Conservation (phyloP, 2,888 invertebrate genomes). For the Eudemis profundana region DNA sequence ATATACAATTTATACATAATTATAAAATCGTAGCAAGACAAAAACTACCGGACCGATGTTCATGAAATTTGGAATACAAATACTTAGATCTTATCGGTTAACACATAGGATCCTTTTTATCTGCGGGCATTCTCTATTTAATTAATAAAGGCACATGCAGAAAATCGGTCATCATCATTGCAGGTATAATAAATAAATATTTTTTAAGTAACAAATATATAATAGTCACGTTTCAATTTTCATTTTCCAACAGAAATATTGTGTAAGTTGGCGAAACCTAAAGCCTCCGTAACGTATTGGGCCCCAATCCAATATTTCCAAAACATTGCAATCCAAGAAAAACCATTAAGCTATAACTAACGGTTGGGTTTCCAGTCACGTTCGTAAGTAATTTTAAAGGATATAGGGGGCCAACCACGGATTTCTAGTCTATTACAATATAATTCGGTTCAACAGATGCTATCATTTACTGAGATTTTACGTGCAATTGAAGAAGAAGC, state of each 20-base stretch:
- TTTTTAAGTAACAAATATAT: too few relatives aligned
- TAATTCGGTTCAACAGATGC: conserved; percentile 63
- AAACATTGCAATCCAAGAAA: conserved; percentile 42
- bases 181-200: too few relatives aligned
- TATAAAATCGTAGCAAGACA: too few relatives aligned
- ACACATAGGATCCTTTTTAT: too few relatives aligned
- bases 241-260: conserved; percentile 7
- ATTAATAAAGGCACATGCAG: background rate
- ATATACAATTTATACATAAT: too few relatives aligned
- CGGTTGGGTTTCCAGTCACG: conserved; percentile 69
- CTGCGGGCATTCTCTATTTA: too few relatives aligned
- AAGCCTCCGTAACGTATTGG: conserved; percentile 33
- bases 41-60: too few relatives aligned
- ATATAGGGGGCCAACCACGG: conserved; percentile 49
- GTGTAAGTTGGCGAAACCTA: conserved; percentile 25
- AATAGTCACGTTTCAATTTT: background rate
- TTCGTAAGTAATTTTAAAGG: conserved; percentile 74
- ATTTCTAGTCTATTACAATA: conserved; percentile 58
- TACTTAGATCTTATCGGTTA: too few relatives aligned
- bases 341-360: conserved; percentile 43
- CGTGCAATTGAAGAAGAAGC: conserved; percentile 28
- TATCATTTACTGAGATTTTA: conserved; percentile 45
- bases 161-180: background rate
- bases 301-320: conserved; percentile 42
- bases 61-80: too few relatives aligned